phyloP scores from a whole-genome alignment of 2,113 vertebrate species.

The Lycocorax pyrrhopterus region DNA sequence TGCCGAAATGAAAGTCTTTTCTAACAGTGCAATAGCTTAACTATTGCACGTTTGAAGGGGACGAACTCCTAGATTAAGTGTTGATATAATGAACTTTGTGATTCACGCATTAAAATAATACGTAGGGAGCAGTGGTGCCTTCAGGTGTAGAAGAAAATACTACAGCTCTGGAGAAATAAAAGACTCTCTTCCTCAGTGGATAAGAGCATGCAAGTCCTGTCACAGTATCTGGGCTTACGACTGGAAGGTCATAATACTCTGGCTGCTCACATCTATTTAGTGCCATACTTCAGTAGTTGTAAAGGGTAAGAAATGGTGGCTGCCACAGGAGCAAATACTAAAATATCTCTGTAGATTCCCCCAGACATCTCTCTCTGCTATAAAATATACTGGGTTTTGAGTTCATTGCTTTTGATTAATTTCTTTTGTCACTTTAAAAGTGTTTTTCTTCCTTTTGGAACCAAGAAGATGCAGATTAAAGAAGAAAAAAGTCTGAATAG shows the following conservation, averaged over 20 bases:
- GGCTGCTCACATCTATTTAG: neutral
- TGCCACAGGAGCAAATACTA: neutral
- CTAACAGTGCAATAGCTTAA: neutral
- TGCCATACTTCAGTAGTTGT: neutral
- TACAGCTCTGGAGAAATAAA: neutral
- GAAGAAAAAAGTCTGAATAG: neutral
- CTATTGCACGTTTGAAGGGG: neutral
- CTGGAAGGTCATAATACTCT: neutral
- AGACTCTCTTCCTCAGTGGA: neutral
- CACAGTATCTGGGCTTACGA: neutral
- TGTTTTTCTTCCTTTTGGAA: neutral
- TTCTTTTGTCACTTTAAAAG: neutral
- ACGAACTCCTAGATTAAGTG: neutral
- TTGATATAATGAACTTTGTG: neutral
- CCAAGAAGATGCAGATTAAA: neutral
- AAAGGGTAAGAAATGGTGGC: neutral
- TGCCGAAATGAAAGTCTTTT: neutral
- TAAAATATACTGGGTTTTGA: neutral
- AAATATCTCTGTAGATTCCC: neutral
- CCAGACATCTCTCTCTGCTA: neutral
- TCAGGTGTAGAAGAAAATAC: neutral
- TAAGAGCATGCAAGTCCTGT: neutral
- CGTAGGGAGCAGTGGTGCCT: neutral
- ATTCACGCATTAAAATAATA: neutral
- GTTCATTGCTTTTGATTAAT: neutral